Evolutionary conservation across 2,797 vertebrate species (phyloP).

Genomic region (Acridotheres tristis): DNA sequence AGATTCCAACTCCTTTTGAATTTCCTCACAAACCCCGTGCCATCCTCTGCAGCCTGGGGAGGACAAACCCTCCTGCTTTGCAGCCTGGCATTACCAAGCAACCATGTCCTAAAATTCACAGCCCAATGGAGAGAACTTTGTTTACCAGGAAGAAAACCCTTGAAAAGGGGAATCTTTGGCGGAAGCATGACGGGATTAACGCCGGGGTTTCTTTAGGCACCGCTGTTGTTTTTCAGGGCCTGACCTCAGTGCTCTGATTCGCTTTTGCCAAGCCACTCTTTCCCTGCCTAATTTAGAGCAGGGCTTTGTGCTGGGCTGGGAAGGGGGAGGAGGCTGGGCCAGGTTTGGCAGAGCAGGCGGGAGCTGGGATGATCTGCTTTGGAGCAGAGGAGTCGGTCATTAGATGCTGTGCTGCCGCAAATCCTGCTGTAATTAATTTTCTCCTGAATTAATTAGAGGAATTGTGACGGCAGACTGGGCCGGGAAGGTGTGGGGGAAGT

Average conservation of each 20-base stretch:
- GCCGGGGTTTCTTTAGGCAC: constrained; percentile 69
- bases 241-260: constrained; percentile 62
- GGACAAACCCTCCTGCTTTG: not conserved
- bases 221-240: constrained; percentile 75
- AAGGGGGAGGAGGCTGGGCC: not conserved
- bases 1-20: not conserved
- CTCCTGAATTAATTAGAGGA: constrained; percentile 84
- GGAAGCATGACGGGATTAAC: constrained; percentile 75
- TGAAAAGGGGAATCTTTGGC: constrained; percentile 77
- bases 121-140: constrained; percentile 68
- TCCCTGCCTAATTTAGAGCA: constrained; percentile 69
- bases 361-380: constrained; percentile 37
- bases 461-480: constrained; percentile 37
- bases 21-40: not conserved
- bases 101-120: constrained; percentile 71
- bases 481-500: not conserved
- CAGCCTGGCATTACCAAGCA: constrained; percentile 72
- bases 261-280: constrained; percentile 73
- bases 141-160: constrained; percentile 80
- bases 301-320: constrained; percentile 68
- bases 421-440: constrained; percentile 83
- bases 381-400: constrained; percentile 52
- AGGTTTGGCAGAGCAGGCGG: constrained; percentile 34
- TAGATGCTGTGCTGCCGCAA: constrained; percentile 72
- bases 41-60: not conserved